Evolutionary conservation across 1,140 invertebrate species (phyloP).

Genomic region (Delia radicum): DNA sequence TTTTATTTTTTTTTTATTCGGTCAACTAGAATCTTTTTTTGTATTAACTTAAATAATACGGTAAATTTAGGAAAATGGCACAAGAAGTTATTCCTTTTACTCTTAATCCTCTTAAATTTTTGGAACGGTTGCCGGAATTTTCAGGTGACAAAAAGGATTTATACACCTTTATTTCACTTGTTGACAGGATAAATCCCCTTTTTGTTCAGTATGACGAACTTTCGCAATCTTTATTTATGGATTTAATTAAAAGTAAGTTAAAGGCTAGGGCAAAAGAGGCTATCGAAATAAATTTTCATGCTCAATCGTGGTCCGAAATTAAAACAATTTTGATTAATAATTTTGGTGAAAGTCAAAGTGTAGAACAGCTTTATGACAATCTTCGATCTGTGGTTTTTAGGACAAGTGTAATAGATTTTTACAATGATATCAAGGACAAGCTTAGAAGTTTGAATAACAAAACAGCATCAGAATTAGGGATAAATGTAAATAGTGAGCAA

Average conservation of each 20-base stretch:
- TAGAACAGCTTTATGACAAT: background rate
- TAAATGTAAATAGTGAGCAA: no score
- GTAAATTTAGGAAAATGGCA: no score
- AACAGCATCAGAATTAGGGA: no score
- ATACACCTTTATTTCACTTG: background rate
- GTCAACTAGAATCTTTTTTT: no score
- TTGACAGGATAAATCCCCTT: background rate
- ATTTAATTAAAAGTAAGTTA: background rate
- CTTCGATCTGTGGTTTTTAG: background rate
- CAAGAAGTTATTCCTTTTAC: no score
- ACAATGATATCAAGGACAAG: background rate
- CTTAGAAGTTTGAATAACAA: no score
- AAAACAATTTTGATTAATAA: background rate
- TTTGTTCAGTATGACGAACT: background rate
- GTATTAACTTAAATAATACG: no score
- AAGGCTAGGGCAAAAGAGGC: background rate
- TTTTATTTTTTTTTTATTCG: no score
- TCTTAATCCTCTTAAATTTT: slow-evolving; percentile 15
- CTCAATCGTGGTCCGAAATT: background rate
- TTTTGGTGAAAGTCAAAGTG: background rate
- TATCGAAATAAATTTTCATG: no score
- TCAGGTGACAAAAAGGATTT: background rate
- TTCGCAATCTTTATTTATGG: background rate
- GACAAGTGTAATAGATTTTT: background rate
- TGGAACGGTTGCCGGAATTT: no score